Conservation (phyloP, 1,140 invertebrate species). For the Charaxes varanes region DNA sequence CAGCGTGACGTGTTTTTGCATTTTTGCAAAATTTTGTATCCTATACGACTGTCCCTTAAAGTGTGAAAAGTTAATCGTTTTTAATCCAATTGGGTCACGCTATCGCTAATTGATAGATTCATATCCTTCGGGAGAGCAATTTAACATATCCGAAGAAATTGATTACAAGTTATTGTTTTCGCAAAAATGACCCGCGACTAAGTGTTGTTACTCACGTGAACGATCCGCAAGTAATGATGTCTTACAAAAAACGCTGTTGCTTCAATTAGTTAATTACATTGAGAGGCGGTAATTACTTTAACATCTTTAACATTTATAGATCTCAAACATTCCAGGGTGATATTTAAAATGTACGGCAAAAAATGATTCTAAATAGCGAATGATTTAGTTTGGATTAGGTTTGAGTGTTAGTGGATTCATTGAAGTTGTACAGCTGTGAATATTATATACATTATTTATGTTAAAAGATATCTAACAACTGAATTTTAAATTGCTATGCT, state of each 20-base stretch:
- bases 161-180: constrained; percentile 24
- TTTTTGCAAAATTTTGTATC: constrained; percentile 44
- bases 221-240: constrained; percentile 20
- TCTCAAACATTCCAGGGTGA: constrained; percentile 32
- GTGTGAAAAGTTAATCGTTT: constrained; percentile 33
- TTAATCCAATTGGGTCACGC: constrained; percentile 44
- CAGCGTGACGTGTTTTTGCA: constrained; percentile 57
- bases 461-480: too few species aligned
- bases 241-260: constrained; percentile 28
- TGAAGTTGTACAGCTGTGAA: too few species aligned
- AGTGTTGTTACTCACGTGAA: constrained; percentile 24
- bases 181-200: constrained; percentile 15
- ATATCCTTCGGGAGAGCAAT: constrained; percentile 32
- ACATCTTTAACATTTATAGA: constrained; percentile 28
- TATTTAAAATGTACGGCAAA: constrained; percentile 35
- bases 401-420: too few species aligned
- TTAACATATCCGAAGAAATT: constrained; percentile 26
- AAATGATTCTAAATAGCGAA: constrained; percentile 30
- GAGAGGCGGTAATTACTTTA: constrained; percentile 32
- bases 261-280: constrained; percentile 36
- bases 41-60: too few species aligned
- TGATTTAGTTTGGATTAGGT: too few species aligned
- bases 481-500: too few species aligned
- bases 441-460: too few species aligned
- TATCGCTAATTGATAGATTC: constrained; percentile 33